Evolutionary conservation across 2,797 vertebrate species (phyloP), one percentile per base, ranked within the genome.

Genomic region (Oreortyx pictus): DNA sequence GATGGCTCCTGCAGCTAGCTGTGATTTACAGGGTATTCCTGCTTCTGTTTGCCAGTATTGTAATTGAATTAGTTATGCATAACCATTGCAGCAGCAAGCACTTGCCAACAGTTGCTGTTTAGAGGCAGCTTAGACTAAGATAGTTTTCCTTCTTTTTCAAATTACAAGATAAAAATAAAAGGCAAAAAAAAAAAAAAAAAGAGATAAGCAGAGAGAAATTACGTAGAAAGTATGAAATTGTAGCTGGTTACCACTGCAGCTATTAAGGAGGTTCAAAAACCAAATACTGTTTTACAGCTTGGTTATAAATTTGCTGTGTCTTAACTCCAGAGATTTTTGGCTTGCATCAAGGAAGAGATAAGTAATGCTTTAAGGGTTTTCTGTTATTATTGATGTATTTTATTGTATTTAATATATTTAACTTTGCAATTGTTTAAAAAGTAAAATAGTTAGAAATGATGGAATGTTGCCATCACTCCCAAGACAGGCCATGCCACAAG

Each of bases 31-130:
- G 80, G 67, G 8, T 25, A 37, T 13, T 62, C 52, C 41, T 56
- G 50, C 66, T 73, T 88, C 84, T 85, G 59, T 90, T 85, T 73
- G 72, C 62, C 39, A 22, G 41, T 31, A 29, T 47, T 82, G 43
- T 75, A 88, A 85, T 75, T 86, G 57, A 78, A 62, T 82, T 59
- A 77, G 56, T 88, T 79, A 75, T 61, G 52, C 52, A 3, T 71
- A 61, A 60, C 74, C 70, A 76, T 68, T 44, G 41, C 56, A 73
- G 79, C 67, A 52, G 79, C 74, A 66, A 57, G 68, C 83, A 61
- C 59, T 83, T 71, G 65, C 80, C 60, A 72, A 44, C 49, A 64
- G 75, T 81, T 59, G 35, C 4, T 11, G 0, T 57, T 76, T 81
- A 77, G 61, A 8, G 14, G 31, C 66, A 81, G 50, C 56, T 81